Conservation (phyloP, 2,888 invertebrate genomes). For the Melipona beecheii region DNA sequence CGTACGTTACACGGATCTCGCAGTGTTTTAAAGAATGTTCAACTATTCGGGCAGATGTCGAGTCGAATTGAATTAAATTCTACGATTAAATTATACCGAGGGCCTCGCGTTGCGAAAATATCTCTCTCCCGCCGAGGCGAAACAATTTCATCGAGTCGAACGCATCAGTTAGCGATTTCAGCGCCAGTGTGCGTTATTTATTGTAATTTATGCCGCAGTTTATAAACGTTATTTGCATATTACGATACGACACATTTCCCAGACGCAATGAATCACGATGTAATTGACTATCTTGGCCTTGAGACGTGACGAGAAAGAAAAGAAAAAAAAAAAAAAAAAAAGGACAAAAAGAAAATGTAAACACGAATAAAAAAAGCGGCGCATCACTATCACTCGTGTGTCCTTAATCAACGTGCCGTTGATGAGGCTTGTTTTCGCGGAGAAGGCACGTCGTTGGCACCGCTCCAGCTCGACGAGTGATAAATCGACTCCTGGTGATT, state of each 20-base stretch:
- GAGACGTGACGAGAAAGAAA: background rate
- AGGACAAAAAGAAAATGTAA: background rate
- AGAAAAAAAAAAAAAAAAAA: too few species aligned
- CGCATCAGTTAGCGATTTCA: background rate
- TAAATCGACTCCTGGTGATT: constrained; percentile 51
- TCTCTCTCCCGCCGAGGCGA: background rate
- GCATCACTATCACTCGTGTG: constrained; percentile 35
- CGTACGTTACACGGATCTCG: background rate
- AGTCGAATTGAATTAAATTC: too few species aligned
- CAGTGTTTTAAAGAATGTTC: background rate
- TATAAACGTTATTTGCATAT: background rate
- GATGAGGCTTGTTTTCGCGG: constrained; percentile 39
- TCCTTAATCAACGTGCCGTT: constrained; percentile 10
- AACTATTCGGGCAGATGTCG: too few species aligned
- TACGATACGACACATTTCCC: too few species aligned
- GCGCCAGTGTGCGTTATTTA: background rate
- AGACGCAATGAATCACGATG: constrained; percentile 5
- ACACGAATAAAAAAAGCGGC: background rate
- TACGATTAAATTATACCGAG: too few species aligned
- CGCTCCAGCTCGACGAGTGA: constrained; percentile 11
- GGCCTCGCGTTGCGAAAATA: background rate
- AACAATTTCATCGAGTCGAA: background rate
- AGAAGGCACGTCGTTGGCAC: constrained; percentile 24
- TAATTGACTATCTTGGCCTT: constrained; percentile 10
- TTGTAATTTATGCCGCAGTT: background rate